Evolutionary conservation across 2,797 vertebrate genomes (phyloP).

Genomic region (Oreochromis grahami): DNA sequence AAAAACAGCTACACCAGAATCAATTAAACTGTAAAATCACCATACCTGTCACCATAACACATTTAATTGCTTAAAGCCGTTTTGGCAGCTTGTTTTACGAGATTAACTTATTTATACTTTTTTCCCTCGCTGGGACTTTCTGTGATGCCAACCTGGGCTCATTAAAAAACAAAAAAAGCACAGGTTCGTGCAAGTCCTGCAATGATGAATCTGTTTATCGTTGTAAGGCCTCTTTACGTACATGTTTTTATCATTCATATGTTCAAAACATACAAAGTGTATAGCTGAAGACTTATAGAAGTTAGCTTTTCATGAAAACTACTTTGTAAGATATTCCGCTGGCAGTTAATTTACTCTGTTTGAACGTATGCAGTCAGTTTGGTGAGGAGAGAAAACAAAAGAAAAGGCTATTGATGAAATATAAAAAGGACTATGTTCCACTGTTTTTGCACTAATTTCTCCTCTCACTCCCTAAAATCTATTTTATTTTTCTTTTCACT

Average conservation of each 20-base stretch:
- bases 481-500: conserved; percentile 18
- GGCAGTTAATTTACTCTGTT: background rate
- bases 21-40: background rate
- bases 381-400: background rate
- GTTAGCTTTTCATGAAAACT: background rate
- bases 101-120: background rate
- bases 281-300: background rate
- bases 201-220: background rate
- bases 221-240: background rate
- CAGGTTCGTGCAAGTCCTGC: background rate
- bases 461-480: background rate
- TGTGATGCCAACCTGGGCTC: background rate
- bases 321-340: background rate
- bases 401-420: background rate
- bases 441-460: background rate
- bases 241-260: background rate
- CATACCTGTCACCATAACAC: background rate
- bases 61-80: background rate
- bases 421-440: background rate
- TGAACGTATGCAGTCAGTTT: background rate
- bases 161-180: background rate
- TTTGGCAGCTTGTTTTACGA: background rate
- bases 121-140: background rate
- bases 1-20: background rate
- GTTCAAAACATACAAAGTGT: too few relatives aligned